Evolutionary conservation across 1,140 invertebrate genomes (phyloP).

Genomic region (Liolophura sinensis): DNA sequence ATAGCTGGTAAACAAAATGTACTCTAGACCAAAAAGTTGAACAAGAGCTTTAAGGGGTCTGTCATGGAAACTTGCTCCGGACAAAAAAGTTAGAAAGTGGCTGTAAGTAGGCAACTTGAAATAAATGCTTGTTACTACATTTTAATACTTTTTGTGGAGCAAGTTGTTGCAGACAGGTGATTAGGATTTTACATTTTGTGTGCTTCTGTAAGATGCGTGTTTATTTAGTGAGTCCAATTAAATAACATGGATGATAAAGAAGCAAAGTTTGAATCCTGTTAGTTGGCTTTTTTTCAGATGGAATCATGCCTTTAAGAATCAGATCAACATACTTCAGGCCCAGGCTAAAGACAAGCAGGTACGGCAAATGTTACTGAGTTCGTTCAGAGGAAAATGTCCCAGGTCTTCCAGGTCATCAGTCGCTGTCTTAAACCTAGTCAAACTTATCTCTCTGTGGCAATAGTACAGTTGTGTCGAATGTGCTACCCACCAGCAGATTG

Average conservation of each 20-base stretch:
- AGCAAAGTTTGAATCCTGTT: neutral
- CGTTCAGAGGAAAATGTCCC: neutral
- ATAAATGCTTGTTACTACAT: no score
- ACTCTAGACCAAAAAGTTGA: neutral
- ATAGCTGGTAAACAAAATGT: neutral
- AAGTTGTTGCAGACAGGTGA: no score
- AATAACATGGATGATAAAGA: neutral
- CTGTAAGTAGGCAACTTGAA: no score
- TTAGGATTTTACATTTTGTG: no score
- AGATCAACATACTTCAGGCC: constrained; percentile 77
- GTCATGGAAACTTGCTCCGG: neutral
- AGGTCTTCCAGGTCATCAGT: neutral
- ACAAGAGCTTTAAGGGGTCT: neutral
- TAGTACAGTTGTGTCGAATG: no score
- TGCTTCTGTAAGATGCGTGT: neutral
- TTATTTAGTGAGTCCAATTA: no score
- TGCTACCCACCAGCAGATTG: no score
- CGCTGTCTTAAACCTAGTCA: neutral
- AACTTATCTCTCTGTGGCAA: neutral
- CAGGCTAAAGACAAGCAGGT: constrained; percentile 79
- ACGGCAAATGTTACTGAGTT: constrained; percentile 8
- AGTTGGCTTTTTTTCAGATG: constrained; percentile 60
- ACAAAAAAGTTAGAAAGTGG: neutral
- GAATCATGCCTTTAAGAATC: constrained; percentile 87
- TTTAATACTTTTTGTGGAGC: no score